Percentiles rank a stretch among this genome's conserved stretches.
phyloP scores from a whole-genome alignment of 2,888 invertebrate species.

The Laspeyria flexula region DNA sequence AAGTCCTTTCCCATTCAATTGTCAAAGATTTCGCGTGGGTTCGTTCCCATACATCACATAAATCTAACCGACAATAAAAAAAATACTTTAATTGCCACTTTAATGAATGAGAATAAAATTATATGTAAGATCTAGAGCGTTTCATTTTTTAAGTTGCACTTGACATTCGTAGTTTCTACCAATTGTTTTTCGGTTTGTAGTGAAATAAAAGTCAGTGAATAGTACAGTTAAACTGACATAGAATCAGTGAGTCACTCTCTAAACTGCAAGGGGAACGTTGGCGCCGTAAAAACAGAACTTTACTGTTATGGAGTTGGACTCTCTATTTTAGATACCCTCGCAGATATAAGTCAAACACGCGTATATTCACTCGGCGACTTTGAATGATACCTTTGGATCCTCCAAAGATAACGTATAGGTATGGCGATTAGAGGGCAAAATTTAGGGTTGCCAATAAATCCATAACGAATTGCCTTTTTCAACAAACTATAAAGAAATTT shows the following conservation, averaged over 20 bases:
- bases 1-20: constrained; percentile 37
- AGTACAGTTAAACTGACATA: constrained; percentile 54
- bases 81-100: constrained; percentile 17
- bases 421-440: constrained; percentile 52
- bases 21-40: constrained; percentile 22
- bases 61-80: constrained; percentile 29
- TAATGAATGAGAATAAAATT: constrained; percentile 17
- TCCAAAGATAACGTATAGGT: constrained; percentile 50
- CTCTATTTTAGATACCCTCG: constrained; percentile 50
- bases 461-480: constrained; percentile 2
- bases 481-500: constrained; percentile 8
- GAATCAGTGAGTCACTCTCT: constrained; percentile 47
- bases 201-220: constrained; percentile 45
- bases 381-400: constrained; percentile 65
- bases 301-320: constrained; percentile 43
- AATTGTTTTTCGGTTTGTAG: constrained; percentile 37
- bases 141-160: constrained; percentile 14
- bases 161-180: constrained; percentile 18
- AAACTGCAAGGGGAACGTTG: constrained; percentile 25
- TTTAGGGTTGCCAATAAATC: constrained; percentile 50
- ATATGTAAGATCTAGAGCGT: constrained; percentile 15
- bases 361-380: constrained; percentile 48
- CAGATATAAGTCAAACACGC: constrained; percentile 48
- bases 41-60: constrained; percentile 34
- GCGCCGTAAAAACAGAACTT: constrained; percentile 44